These are phyloP conservation scores for Sylvilagus bachmani DNA, from an alignment of 2,113 vertebrate species.

Conservation along the genomic window DNA sequence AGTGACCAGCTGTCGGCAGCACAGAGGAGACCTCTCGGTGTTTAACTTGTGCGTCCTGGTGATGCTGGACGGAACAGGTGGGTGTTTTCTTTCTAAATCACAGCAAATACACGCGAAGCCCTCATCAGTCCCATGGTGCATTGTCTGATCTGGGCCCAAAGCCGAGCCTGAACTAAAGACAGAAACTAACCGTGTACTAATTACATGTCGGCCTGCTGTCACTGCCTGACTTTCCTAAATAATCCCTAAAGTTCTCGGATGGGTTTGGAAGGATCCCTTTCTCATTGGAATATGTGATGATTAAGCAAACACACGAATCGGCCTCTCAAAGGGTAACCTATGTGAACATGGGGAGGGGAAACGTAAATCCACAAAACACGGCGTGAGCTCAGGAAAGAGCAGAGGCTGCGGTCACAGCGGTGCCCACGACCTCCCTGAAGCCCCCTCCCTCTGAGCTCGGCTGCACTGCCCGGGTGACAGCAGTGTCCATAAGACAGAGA, in stretches of 20 bases:
- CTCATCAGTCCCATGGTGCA: neutral
- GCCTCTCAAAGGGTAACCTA: neutral
- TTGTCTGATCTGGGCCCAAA: neutral
- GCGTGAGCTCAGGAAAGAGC: neutral
- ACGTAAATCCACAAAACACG: neutral
- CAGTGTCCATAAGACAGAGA: neutral
- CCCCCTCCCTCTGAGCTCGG: neutral
- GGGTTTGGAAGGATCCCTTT: neutral
- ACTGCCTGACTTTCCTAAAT: conserved; percentile 25
- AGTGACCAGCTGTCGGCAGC: neutral
- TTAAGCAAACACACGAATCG: neutral
- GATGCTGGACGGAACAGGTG: neutral
- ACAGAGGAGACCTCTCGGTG: too few relatives aligned
- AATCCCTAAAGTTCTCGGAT: neutral
- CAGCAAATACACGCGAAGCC: neutral
- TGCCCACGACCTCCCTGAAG: neutral
- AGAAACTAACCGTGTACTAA: neutral
- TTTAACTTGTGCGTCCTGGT: too few relatives aligned
- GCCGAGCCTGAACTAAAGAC: neutral
- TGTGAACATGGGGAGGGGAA: neutral
- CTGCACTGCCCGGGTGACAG: neutral
- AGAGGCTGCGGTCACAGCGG: neutral
- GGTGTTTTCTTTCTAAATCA: neutral
- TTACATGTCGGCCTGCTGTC: neutral
- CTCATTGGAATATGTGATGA: conserved; percentile 48